These are phyloP conservation scores for Hecatera dysodea DNA, from an alignment of 2,888 invertebrate species.

Conservation along the genomic window DNA sequence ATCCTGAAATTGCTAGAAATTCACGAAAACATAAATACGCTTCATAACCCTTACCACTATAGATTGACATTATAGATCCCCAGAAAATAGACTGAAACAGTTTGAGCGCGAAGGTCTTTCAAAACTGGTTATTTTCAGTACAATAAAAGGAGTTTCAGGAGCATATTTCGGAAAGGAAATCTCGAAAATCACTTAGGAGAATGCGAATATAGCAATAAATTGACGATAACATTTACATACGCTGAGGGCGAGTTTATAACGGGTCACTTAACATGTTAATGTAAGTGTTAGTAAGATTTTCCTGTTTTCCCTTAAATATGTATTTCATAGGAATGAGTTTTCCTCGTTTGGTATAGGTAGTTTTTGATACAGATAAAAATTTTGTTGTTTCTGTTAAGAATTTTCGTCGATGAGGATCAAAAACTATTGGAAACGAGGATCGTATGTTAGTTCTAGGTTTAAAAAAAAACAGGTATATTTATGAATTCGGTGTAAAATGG, in stretches of 20 bases:
- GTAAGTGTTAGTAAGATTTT: slow-evolving; percentile 71
- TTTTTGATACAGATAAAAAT: slow-evolving; percentile 10
- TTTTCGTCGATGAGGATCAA: neutral
- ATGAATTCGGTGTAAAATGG: no score
- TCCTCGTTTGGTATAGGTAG: slow-evolving; percentile 9
- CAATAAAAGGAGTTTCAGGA: slow-evolving; percentile 76
- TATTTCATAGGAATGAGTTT: slow-evolving; percentile 40
- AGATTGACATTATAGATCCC: slow-evolving; percentile 61
- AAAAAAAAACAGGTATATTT: no score
- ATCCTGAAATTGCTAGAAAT: slow-evolving; percentile 74
- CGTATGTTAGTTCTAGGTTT: no score
- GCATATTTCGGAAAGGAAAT: slow-evolving; percentile 83
- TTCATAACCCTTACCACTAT: slow-evolving; percentile 71
- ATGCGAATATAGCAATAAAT: slow-evolving; percentile 88
- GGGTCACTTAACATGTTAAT: slow-evolving; percentile 85
- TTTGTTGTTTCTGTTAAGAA: neutral
- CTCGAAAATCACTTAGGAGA: slow-evolving; percentile 88
- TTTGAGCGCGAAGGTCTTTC: slow-evolving; percentile 59
- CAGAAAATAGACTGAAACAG: slow-evolving; percentile 35
- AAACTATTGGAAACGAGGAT: no score
- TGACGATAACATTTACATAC: slow-evolving; percentile 87
- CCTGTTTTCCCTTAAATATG: slow-evolving; percentile 70
- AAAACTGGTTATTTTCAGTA: slow-evolving; percentile 69
- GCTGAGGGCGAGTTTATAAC: slow-evolving; percentile 80
- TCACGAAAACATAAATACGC: slow-evolving; percentile 79